A percentile compares a stretch with the other conserved stretches of the same genome.
These are phyloP conservation scores for Latrodectus hesperus DNA, from an alignment of 2,888 invertebrate species.

Conservation along the genomic window DNA sequence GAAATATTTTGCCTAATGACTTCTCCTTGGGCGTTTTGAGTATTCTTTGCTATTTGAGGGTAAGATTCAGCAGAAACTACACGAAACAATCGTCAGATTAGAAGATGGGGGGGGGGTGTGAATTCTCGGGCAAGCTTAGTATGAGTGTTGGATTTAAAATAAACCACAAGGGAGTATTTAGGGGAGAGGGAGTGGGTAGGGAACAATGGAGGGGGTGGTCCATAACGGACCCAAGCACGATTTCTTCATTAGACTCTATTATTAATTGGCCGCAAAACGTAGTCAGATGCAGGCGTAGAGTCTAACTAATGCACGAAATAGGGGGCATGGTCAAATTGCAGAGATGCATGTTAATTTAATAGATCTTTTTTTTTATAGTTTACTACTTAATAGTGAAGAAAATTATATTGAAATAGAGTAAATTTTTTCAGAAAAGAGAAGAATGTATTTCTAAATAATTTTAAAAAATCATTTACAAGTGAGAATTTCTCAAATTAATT, in stretches of 20 bases:
- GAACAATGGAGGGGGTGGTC: conserved; percentile 8
- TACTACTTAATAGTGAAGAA: no score
- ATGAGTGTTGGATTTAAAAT: no score
- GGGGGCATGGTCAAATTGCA: conserved; percentile 3
- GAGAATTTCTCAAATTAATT: no score
- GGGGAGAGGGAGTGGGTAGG: background rate
- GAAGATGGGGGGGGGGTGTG: background rate
- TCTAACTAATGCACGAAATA: background rate
- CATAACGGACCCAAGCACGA: conserved; percentile 41
- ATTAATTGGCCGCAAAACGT: conserved; percentile 49
- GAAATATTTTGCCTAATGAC: no score
- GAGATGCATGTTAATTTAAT: background rate
- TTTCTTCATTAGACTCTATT: conserved; percentile 66
- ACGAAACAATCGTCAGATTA: background rate
- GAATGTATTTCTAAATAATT: no score
- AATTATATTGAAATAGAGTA: no score
- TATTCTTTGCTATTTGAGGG: no score
- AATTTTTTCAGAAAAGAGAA: no score
- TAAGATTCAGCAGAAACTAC: background rate
- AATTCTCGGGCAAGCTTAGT: background rate
- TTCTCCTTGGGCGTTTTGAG: no score
- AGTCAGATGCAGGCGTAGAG: conserved; percentile 6
- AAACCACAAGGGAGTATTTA: background rate
- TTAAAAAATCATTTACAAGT: no score
- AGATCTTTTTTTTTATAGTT: no score